Evolutionary conservation across 2,888 invertebrate genomes (phyloP).

Genomic region (Ophion costatus): DNA sequence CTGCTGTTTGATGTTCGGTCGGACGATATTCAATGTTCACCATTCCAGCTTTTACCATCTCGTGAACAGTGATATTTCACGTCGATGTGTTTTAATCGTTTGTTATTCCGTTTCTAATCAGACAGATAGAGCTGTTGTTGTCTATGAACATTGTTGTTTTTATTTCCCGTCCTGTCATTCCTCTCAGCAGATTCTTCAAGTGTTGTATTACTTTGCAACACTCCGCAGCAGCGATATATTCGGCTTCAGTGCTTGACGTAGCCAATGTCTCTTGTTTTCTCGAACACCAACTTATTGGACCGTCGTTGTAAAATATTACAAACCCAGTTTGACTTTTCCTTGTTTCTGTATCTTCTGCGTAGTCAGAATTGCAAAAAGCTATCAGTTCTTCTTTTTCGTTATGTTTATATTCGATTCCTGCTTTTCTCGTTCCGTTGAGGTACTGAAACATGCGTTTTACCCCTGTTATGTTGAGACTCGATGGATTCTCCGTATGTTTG

Average conservation of each 20-base stretch:
- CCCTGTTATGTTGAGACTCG: constrained; percentile 42
- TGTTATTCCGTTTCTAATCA: constrained; percentile 57
- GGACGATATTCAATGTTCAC: constrained; percentile 29
- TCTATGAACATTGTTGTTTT: constrained; percentile 54
- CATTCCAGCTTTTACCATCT: constrained; percentile 10
- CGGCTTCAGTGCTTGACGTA: constrained; percentile 74
- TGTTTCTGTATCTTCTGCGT: constrained; percentile 66
- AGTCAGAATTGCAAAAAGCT: constrained; percentile 72
- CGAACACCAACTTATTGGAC: constrained; percentile 41
- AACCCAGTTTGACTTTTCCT: constrained; percentile 50
- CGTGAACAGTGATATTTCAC: constrained; percentile 56
- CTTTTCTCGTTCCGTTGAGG: constrained; percentile 50
- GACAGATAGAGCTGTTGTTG: constrained; percentile 64
- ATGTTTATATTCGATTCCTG: constrained; percentile 13
- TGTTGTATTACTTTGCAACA: constrained; percentile 71
- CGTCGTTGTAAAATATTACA: constrained; percentile 42
- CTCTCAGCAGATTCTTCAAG: constrained; percentile 59
- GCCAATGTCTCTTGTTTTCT: constrained; percentile 71
- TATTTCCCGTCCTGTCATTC: constrained; percentile 46
- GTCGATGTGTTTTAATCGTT: constrained; percentile 67
- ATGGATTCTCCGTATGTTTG: constrained; percentile 38
- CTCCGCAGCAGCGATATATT: constrained; percentile 69
- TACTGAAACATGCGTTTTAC: constrained; percentile 61
- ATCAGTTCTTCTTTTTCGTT: constrained; percentile 33
- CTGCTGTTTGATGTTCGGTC: constrained; percentile 35